These are phyloP conservation scores for Trematomus bernacchii DNA, from an alignment of 2,797 vertebrate genomes.

Conservation along the genomic window DNA sequence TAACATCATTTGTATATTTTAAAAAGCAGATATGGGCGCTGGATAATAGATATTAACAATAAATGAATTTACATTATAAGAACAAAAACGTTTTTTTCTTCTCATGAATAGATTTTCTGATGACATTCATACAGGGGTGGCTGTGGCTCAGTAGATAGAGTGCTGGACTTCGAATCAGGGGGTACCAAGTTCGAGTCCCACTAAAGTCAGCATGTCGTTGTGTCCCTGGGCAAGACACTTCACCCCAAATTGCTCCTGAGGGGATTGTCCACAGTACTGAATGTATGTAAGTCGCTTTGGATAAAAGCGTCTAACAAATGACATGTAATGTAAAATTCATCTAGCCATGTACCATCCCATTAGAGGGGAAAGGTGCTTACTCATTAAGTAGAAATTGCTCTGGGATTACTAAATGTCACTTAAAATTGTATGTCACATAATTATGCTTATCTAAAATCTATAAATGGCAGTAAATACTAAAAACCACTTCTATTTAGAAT, in stretches of 20 bases:
- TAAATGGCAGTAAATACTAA: constrained; percentile 14
- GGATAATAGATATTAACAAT: neutral
- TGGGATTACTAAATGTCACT: constrained; percentile 5
- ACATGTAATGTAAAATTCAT: too few relatives aligned
- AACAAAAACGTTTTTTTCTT: neutral
- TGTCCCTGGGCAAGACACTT: too few relatives aligned
- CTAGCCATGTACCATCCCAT: neutral
- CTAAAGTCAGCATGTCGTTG: too few relatives aligned
- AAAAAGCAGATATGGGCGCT: neutral
- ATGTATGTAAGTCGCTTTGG: too few relatives aligned
- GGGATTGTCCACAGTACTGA: too few relatives aligned
- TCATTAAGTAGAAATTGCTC: neutral
- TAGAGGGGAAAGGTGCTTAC: neutral
- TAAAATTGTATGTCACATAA: constrained; percentile 5
- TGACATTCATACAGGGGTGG: too few relatives aligned
- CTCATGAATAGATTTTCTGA: constrained; percentile 11
- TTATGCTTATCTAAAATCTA: constrained; percentile 5
- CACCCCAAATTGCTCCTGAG: too few relatives aligned
- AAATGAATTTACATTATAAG: neutral
- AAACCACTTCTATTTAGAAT: constrained; percentile 1
- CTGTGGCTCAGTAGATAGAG: too few relatives aligned
- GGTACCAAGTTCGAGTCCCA: too few relatives aligned
- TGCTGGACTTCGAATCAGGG: too few relatives aligned
- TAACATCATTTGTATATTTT: neutral
- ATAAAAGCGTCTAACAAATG: too few relatives aligned